Conservation (phyloP, 2,797 vertebrate genomes). For the Pantherophis alleghaniensis region DNA sequence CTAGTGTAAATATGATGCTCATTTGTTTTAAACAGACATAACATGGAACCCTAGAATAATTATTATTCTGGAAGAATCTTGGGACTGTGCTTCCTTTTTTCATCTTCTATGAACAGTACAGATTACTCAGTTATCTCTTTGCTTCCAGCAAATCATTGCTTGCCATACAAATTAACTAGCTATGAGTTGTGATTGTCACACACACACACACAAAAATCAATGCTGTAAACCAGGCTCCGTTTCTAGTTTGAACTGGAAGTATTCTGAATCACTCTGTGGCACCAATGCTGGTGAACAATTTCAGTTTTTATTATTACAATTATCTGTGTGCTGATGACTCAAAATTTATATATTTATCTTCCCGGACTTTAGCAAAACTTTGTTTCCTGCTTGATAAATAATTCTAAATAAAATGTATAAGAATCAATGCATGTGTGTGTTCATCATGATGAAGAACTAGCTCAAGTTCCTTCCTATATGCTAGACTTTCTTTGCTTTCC, state of each 20-base stretch:
- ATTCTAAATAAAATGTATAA: neutral
- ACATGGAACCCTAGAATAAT: neutral
- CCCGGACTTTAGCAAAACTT: neutral
- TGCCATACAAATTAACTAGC: neutral
- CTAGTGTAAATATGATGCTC: neutral
- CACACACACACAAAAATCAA: neutral
- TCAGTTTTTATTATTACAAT: neutral
- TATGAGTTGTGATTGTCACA: neutral
- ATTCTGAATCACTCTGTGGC: neutral
- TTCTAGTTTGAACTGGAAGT: neutral
- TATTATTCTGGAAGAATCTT: neutral
- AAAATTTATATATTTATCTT: neutral
- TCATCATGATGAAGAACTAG: neutral
- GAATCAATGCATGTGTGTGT: neutral
- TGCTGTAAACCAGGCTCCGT: neutral
- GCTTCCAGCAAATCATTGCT: neutral
- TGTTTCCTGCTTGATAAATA: neutral
- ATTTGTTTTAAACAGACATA: neutral
- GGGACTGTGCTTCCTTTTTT: neutral
- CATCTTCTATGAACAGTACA: neutral
- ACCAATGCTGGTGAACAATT: neutral
- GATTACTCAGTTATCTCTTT: neutral
- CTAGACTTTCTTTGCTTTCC: neutral
- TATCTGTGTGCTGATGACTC: neutral
- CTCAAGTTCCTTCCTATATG: neutral